Evolutionary conservation across 2,888 invertebrate species (phyloP), one percentile per base, ranked within the genome.

Genomic region (Volucella zonaria): DNA sequence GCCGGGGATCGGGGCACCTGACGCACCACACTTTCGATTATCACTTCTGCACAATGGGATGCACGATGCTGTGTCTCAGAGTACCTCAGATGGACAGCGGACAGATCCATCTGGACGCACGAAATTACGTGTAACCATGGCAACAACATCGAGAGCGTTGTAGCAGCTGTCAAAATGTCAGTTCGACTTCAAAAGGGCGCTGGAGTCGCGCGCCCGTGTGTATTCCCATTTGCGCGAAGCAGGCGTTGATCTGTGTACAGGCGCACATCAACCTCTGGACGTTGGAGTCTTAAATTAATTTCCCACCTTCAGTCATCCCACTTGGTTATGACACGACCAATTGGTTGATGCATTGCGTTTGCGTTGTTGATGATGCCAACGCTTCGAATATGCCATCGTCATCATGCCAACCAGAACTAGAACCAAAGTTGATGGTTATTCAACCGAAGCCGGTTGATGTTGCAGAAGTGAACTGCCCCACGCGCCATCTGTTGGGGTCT

Each of bases 231-330:
- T 64, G 64, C 42, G 47, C 12, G 40, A 54, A 31, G 54, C 59
- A 73, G 70, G 74, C 74, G 79, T 82, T 78, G 82, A 79, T 82
- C 79, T 75, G 74, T 74, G 64, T 43, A 66, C 77, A 73, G 42
- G 54, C 70, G 45, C 58, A 51, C 62, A 51, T 73, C 56, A 82
- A 47, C 61, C 61, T 66, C 45, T 58, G 54, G 54, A 43, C 49
- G 10, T 2, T 3, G 43, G 15, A 68, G 58, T 62, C 74, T 79
- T 79, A 85, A 85, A 85, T 85, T 85, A 80, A 80, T 85, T 85
- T 80, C 71, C 83, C 80, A 85, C 83, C 83, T 80, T 83, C 75
- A 75, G 83, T 67, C 80, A 67, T 73, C 76, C 76, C 76, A 62
- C 67, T 70, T 70, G 61, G 64, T 83, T 79, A 79, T 83, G 82